These are phyloP conservation scores for Eumeta japonica DNA, from an alignment of 1,140 invertebrate species.

Conservation along the genomic window DNA sequence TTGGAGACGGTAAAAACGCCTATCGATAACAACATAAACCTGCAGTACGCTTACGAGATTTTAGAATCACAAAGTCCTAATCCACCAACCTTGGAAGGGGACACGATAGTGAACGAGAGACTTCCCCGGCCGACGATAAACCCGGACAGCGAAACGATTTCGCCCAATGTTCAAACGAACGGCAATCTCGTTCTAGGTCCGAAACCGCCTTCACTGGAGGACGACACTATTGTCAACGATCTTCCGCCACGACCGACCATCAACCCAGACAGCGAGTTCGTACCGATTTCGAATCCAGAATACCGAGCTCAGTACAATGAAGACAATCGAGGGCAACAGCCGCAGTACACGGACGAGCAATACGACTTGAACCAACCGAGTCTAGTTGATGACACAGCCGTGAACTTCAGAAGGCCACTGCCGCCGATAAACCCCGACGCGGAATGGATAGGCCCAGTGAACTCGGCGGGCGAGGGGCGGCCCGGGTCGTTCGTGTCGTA, in stretches of 20 bases:
- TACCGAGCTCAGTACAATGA: conserved; percentile 45
- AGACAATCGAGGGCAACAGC: conserved; percentile 23
- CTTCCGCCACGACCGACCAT: conserved; percentile 60
- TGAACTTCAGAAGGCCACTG: conserved; percentile 62
- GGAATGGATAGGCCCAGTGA: conserved; percentile 60
- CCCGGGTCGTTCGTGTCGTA: conserved; percentile 66
- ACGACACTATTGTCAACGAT: conserved; percentile 66
- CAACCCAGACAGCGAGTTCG: conserved; percentile 66
- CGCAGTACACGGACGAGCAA: conserved; percentile 38
- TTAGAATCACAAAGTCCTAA: conserved; percentile 36
- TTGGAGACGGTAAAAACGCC: conserved; percentile 41
- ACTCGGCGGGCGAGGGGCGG: conserved; percentile 47
- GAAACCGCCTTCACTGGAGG: conserved; percentile 54
- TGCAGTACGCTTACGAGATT: conserved; percentile 44
- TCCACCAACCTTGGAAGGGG: conserved; percentile 56
- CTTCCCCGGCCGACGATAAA: conserved; percentile 62
- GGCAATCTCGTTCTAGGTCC: conserved; percentile 23
- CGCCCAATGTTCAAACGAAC: conserved; percentile 15
- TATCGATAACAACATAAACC: conserved; percentile 43
- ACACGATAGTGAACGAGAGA: conserved; percentile 65
- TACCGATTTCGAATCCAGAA: conserved; percentile 53
- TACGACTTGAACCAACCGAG: conserved; percentile 45
- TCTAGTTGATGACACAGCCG: conserved; percentile 61
- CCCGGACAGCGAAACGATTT: conserved; percentile 59
- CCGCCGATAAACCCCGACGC: conserved; percentile 67